phyloP scores from a whole-genome alignment of 1,140 invertebrate genomes.

The Drosophila sulfurigaster region DNA sequence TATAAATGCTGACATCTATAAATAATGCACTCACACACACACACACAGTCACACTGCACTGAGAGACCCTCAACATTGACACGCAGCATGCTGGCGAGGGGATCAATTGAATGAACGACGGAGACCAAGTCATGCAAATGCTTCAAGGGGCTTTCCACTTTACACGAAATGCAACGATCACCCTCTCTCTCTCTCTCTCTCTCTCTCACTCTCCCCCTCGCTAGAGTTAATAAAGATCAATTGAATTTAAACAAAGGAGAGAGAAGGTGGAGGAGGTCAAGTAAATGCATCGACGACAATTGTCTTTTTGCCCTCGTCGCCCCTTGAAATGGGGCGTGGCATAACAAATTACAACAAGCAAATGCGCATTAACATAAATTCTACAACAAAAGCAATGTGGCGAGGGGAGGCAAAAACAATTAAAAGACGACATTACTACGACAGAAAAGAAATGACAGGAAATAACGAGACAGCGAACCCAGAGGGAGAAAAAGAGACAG shows the following conservation, averaged over 20 bases:
- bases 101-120: slow-evolving; percentile 71
- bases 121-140: slow-evolving; percentile 72
- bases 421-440: slow-evolving; percentile 56
- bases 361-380: slow-evolving; percentile 75
- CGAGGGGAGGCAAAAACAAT: slow-evolving; percentile 77
- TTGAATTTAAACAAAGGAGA: slow-evolving; percentile 80
- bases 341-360: slow-evolving; percentile 67
- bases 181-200: slow-evolving; percentile 20
- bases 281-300: slow-evolving; percentile 53
- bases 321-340: slow-evolving; percentile 47
- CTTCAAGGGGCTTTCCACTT: slow-evolving; percentile 51
- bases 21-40: slow-evolving; percentile 48
- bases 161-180: slow-evolving; percentile 61
- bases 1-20: slow-evolving; percentile 32
- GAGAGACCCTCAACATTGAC: slow-evolving; percentile 34
- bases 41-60: slow-evolving; percentile 37
- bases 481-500: too few species aligned
- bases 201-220: neutral
- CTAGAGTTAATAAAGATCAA: slow-evolving; percentile 77
- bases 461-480: slow-evolving; percentile 26
- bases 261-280: slow-evolving; percentile 39
- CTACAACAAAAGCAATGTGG: slow-evolving; percentile 38
- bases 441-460: slow-evolving; percentile 55
- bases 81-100: slow-evolving; percentile 30
- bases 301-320: slow-evolving; percentile 31